These are phyloP conservation scores for Myripristis murdjan DNA, from an alignment of 2,797 vertebrate genomes.

Conservation along the genomic window DNA sequence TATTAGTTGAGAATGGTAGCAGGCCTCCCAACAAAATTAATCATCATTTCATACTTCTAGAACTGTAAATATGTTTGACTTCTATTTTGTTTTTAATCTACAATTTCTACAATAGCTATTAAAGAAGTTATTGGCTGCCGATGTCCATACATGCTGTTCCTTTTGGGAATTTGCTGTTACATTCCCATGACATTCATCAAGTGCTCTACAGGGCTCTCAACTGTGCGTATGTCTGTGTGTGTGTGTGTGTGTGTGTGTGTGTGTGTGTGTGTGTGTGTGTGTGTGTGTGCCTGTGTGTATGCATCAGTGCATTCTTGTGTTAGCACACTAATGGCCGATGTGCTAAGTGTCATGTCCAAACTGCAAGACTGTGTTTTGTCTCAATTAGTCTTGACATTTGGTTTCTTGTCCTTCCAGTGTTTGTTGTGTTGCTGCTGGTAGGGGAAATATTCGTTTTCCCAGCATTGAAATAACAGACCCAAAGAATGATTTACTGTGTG, in stretches of 20 bases:
- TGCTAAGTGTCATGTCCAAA: constrained; percentile 58
- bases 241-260: constrained; percentile 1
- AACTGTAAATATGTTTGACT: neutral
- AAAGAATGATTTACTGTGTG: constrained; percentile 1
- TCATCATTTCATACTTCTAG: neutral
- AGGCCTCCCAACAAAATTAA: too few species aligned
- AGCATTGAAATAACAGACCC: constrained; percentile 21
- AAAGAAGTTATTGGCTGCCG: constrained; percentile 26
- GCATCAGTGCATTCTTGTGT: constrained; percentile 31
- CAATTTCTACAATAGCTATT: constrained; percentile 18
- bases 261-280: neutral
- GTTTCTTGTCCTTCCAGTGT: constrained; percentile 14
- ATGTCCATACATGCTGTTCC: constrained; percentile 46
- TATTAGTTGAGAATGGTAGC: too few species aligned
- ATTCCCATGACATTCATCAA: constrained; percentile 73
- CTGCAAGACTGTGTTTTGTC: constrained; percentile 42
- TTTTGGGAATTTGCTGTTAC: constrained; percentile 52
- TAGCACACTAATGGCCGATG: constrained; percentile 48
- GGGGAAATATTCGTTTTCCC: constrained; percentile 46
- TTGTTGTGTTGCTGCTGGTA: constrained; percentile 17
- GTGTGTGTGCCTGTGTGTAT: constrained; percentile 6
- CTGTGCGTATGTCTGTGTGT: constrained; percentile 39
- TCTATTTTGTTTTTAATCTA: constrained; percentile 32
- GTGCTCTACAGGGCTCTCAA: constrained; percentile 49
- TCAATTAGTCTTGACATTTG: constrained; percentile 14